Evolutionary conservation across 2,113 vertebrate species (phyloP).

Genomic region (Tachuris rubrigastra): DNA sequence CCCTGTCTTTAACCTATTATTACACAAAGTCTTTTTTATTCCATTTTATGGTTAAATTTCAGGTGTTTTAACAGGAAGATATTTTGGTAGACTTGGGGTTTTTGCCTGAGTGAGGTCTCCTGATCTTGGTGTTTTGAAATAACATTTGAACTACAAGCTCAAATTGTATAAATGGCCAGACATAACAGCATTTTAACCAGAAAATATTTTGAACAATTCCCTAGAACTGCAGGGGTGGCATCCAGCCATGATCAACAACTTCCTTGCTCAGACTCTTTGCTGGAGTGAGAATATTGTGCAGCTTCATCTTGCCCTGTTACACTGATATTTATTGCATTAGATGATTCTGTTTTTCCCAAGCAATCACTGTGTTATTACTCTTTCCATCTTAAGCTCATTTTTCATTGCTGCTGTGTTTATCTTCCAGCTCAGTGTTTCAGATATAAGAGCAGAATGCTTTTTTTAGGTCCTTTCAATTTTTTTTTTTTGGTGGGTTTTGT

Average conservation of each 20-base stretch:
- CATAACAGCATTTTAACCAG: conserved; percentile 24
- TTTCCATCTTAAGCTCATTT: not conserved
- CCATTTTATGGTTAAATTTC: not conserved
- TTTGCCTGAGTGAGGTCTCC: not conserved
- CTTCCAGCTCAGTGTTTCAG: not conserved
- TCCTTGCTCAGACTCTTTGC: not conserved
- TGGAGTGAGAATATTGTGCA: conserved; percentile 15
- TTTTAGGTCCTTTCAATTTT: not conserved
- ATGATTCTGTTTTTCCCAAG: not conserved
- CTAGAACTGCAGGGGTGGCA: not conserved
- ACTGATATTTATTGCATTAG: conserved; percentile 8
- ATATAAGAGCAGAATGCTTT: not conserved
- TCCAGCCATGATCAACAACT: conserved; percentile 39
- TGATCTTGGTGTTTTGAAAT: not conserved
- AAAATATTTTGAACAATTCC: conserved; percentile 37
- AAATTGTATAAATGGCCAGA: not conserved
- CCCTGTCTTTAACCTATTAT: not conserved
- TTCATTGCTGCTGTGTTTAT: not conserved
- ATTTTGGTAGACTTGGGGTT: not conserved
- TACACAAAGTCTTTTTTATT: not conserved
- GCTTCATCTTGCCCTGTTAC: conserved; percentile 24
- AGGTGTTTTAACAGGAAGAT: not conserved
- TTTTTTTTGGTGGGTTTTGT: too few relatives aligned
- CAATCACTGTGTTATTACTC: not conserved
- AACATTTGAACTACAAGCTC: not conserved